These are phyloP conservation scores for Protonibea diacanthus DNA, from an alignment of 2,797 vertebrate species.

Conservation along the genomic window DNA sequence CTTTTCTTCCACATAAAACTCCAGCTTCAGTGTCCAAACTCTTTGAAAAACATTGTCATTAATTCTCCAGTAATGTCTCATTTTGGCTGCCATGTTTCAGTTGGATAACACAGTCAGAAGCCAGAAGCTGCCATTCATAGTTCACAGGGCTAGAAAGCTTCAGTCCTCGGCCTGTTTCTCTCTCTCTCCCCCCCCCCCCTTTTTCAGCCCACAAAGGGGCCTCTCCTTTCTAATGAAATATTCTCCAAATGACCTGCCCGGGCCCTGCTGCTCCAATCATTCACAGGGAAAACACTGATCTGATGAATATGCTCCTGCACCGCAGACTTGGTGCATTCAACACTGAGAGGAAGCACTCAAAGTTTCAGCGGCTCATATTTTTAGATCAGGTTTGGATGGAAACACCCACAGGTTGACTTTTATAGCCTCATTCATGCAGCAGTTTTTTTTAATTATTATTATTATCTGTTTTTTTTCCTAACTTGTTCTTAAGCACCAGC, in stretches of 20 bases:
- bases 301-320: slow-evolving; percentile 71
- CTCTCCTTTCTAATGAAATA: slow-evolving; percentile 81
- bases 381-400: background rate
- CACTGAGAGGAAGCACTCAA: background rate
- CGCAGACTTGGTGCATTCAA: slow-evolving; percentile 7
- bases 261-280: slow-evolving; percentile 72
- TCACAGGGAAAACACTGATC: slow-evolving; percentile 78
- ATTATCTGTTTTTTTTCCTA: background rate
- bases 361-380: background rate
- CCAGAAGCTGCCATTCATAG: slow-evolving; percentile 51
- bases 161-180: slow-evolving; percentile 14
- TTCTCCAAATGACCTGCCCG: slow-evolving; percentile 80
- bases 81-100: background rate
- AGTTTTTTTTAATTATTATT: background rate
- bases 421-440: background rate
- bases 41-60: too few relatives aligned
- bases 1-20: background rate
- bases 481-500: background rate
- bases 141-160: slow-evolving; percentile 31
- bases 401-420: background rate
- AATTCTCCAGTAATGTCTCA: background rate
- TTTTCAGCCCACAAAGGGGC: slow-evolving; percentile 69
- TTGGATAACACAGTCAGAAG: background rate
- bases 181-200: background rate
- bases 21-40: background rate